These are phyloP conservation scores for Podilymbus podiceps DNA, from an alignment of 2,113 vertebrate species.

Conservation along the genomic window DNA sequence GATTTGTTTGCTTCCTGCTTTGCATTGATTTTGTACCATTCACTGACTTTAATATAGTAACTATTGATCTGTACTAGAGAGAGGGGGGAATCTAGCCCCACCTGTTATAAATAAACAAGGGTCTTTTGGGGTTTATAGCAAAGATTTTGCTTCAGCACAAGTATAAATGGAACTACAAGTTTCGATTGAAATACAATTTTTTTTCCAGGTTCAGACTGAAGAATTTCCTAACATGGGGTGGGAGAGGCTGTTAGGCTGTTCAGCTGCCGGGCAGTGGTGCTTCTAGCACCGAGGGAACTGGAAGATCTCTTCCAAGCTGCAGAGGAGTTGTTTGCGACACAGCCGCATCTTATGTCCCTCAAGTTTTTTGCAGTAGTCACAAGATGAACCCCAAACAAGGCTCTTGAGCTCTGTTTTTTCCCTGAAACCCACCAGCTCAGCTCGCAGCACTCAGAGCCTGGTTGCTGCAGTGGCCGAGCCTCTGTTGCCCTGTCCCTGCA, in stretches of 20 bases:
- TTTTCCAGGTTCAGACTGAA: background rate
- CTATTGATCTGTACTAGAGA: background rate
- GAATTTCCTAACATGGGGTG: background rate
- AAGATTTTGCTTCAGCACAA: background rate
- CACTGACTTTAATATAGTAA: background rate
- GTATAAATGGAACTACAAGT: background rate
- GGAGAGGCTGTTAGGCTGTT: background rate
- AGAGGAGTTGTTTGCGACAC: background rate
- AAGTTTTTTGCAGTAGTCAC: background rate
- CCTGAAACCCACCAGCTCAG: background rate
- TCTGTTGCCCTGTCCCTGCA: background rate
- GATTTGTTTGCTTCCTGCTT: background rate
- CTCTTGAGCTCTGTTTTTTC: background rate
- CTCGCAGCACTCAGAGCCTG: background rate
- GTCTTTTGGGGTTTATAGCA: background rate
- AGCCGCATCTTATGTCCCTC: background rate
- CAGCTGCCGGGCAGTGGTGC: background rate
- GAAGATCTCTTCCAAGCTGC: background rate
- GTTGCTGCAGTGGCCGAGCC: background rate
- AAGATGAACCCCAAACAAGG: background rate
- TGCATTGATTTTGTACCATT: background rate
- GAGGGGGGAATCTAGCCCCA: background rate
- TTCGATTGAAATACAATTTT: background rate
- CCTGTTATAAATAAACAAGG: background rate
- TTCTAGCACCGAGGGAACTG: background rate